A percentile compares a stretch with the other conserved stretches of the same genome.
Conservation (phyloP, 1,140 invertebrate species). For the Drosophila murphyi region DNA sequence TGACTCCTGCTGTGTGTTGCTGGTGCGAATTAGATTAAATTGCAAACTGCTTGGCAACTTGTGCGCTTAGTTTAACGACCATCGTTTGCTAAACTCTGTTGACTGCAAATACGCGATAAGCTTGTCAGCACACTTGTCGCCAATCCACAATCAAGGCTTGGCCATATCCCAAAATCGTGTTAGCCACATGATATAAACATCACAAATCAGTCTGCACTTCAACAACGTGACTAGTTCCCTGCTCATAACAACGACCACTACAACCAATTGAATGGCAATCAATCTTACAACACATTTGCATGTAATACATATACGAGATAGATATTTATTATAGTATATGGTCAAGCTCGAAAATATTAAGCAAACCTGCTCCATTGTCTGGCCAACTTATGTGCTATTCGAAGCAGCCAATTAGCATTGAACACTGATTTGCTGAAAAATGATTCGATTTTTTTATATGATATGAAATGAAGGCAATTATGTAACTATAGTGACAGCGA, state of each 20-base stretch:
- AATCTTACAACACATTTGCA: constrained; percentile 22
- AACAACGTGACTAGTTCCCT: constrained; percentile 3
- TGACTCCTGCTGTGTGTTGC: constrained; percentile 34
- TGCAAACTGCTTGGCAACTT: constrained; percentile 37
- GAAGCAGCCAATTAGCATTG: neutral
- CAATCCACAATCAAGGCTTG: neutral
- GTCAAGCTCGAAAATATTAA: constrained; percentile 25
- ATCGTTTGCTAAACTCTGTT: constrained; percentile 38
- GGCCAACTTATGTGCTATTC: neutral
- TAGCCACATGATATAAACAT: constrained; percentile 45
- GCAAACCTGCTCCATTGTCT: constrained; percentile 1
- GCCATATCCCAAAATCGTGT: constrained; percentile 25
- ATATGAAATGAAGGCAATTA: neutral
- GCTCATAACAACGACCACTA: neutral
- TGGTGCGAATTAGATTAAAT: constrained; percentile 72
- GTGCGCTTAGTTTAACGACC: constrained; percentile 40
- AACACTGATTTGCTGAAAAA: neutral
- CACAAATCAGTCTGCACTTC: constrained; percentile 33
- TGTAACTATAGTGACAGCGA: neutral
- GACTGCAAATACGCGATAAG: constrained; percentile 67
- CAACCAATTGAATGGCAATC: constrained; percentile 55
- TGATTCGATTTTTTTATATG: neutral
- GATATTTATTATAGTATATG: neutral
- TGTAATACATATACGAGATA: constrained; percentile 7
- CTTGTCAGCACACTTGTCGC: constrained; percentile 16